Evolutionary conservation across 2,113 vertebrate genomes (phyloP), one percentile per base, ranked within the genome.

Genomic region (Notiomystis cincta): DNA sequence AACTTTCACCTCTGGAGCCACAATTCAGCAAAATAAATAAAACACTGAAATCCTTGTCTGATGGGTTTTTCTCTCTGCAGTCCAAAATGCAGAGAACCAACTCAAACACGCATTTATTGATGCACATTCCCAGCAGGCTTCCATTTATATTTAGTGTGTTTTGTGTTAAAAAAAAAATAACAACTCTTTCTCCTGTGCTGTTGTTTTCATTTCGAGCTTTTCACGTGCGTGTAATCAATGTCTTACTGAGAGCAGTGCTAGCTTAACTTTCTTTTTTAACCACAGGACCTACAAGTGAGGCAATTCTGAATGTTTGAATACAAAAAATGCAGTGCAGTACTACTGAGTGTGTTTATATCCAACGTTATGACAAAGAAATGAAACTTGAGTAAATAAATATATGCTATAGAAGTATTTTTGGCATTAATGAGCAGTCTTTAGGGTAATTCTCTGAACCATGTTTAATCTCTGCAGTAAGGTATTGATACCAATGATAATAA

Each of bases 141-240:
- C 90, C 87, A 28, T 96, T 95, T 95, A 40, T 95, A 81, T 93
- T 93, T 69, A 78, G 79, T 77, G 61, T 37, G 51, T 57, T 94
- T 97, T 95, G 57, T 61, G 82, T 69, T 62, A 62, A 57, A 54
- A 66, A 62, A 57, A 54, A 66, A 94, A 90, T 19, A 56, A 2
- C 38, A 81, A 50, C 23, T 24, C 64, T 97, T 61, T 97, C 76
- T 89, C 56, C 50, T 97, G 80, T 86, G 67, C 61, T 80, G 82
- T 75, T 96, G 80, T 90, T 98, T 98, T 95, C 71, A 87, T 85
- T 97, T 96, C 88, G 87, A 95, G 87, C 76, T 96, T 97, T 89
- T 95, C 94, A 86, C 47, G 58, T 61, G 93, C 89, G 9, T 87
- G 92, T 83, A 93, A 95, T 94, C 90, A 84, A 53, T 79, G 82